Evolutionary conservation across 2,888 invertebrate genomes (phyloP).

Genomic region (Hirtodrosophila confusa): DNA sequence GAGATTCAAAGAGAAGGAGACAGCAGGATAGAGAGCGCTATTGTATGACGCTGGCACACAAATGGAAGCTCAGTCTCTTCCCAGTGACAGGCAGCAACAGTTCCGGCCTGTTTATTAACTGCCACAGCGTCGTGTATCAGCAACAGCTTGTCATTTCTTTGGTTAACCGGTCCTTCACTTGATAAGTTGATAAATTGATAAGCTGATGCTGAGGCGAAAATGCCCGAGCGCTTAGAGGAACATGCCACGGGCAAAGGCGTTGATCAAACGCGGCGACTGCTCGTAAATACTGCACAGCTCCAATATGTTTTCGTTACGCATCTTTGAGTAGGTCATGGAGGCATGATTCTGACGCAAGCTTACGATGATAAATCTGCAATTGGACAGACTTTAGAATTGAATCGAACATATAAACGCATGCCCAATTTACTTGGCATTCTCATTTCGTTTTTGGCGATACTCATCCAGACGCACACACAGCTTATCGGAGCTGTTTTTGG

Average conservation of each 20-base stretch:
- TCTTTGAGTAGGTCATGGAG: conserved; percentile 76
- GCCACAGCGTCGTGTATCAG: neutral
- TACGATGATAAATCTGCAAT: conserved; percentile 77
- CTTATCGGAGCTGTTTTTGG: conserved; percentile 61
- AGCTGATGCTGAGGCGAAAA: neutral
- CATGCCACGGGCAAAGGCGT: conserved; percentile 84
- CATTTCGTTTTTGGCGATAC: conserved; percentile 76
- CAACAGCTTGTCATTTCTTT: conserved; percentile 13
- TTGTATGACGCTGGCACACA: neutral
- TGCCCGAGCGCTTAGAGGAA: conserved; percentile 43
- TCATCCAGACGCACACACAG: conserved; percentile 65
- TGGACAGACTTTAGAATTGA: neutral
- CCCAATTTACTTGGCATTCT: conserved; percentile 78
- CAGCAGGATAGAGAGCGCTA: neutral
- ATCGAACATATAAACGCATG: neutral
- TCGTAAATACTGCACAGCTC: conserved; percentile 85
- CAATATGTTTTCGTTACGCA: conserved; percentile 81
- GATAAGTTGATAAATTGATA: too few relatives aligned
- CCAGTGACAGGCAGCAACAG: conserved; percentile 1
- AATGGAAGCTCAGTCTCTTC: neutral
- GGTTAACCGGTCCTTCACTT: conserved; percentile 21
- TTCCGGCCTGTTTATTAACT: conserved; percentile 2
- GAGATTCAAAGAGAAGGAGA: conserved; percentile 13
- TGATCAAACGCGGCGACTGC: conserved; percentile 85
- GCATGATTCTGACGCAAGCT: conserved; percentile 72